Percentiles rank a stretch among this genome's conserved stretches.
These are phyloP conservation scores for Drosophila simulans DNA, from an alignment of 1,140 invertebrate species.

Conservation along the genomic window DNA sequence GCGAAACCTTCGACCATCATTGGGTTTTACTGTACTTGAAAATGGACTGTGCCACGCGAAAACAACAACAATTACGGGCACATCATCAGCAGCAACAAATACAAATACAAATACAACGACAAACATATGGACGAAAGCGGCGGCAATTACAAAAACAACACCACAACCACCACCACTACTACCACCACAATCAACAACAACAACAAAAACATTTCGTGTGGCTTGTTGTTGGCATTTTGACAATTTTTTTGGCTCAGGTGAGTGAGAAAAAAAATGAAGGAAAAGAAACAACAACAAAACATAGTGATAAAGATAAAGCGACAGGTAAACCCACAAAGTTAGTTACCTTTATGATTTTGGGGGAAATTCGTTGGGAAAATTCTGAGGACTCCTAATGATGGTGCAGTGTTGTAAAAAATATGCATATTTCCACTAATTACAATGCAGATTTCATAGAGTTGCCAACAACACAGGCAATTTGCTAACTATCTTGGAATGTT, in stretches of 20 bases:
- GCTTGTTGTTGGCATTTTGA: slow-evolving; percentile 63
- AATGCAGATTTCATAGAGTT: too few relatives aligned
- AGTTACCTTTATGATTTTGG: neutral
- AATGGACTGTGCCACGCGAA: slow-evolving; percentile 55
- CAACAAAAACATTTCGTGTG: slow-evolving; percentile 34
- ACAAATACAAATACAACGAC: slow-evolving; percentile 22
- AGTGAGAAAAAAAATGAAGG: slow-evolving; percentile 22
- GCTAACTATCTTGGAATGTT: neutral
- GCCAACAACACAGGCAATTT: neutral
- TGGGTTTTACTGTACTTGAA: slow-evolving; percentile 62
- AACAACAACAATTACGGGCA: slow-evolving; percentile 26
- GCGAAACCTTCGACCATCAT: slow-evolving; percentile 37
- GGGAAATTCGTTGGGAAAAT: neutral
- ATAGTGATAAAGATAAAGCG: neutral
- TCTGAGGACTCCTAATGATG: neutral
- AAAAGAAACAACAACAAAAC: neutral
- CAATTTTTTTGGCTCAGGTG: slow-evolving; percentile 68
- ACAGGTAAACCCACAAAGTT: slow-evolving; percentile 7
- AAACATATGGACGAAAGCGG: slow-evolving; percentile 24
- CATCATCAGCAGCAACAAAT: slow-evolving; percentile 19
- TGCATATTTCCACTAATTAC: too few relatives aligned
- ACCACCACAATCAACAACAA: neutral
- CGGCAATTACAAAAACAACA: slow-evolving; percentile 26
- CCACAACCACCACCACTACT: slow-evolving; percentile 2
- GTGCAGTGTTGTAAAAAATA: neutral